A percentile compares a stretch with the other conserved stretches of the same genome.
phyloP scores from a whole-genome alignment of 2,888 invertebrate species.

The Trisateles emortualis region DNA sequence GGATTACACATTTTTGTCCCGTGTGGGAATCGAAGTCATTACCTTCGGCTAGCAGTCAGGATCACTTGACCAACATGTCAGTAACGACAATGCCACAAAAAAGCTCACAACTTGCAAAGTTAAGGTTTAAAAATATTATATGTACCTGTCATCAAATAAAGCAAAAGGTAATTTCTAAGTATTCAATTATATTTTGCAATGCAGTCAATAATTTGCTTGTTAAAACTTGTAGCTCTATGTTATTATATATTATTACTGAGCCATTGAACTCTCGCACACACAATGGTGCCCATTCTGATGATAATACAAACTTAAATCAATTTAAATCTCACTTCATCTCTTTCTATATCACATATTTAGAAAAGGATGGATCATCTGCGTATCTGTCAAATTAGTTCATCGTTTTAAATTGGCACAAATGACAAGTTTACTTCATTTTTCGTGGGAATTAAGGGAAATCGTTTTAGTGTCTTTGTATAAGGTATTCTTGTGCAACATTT shows the following conservation, averaged over 20 bases:
- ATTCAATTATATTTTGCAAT: constrained; percentile 34
- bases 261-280: constrained; percentile 56
- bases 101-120: no score
- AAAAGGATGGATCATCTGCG: not conserved
- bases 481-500: no score
- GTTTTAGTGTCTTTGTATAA: no score
- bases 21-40: no score
- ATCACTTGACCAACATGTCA: no score
- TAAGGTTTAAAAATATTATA: no score
- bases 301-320: not conserved
- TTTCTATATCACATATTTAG: constrained; percentile 6
- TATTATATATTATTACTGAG: constrained; percentile 62
- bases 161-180: no score
- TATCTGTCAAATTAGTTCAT: not conserved
- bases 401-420: not conserved
- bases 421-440: not conserved
- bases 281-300: constrained; percentile 24
- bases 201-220: constrained; percentile 50
- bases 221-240: constrained; percentile 50
- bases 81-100: no score
- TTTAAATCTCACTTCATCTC: not conserved
- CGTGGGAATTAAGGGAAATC: no score
- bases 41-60: no score
- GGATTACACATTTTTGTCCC: no score
- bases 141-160: no score